Conservation (phyloP, 2,888 invertebrate species). For the Craniophora ligustri region DNA sequence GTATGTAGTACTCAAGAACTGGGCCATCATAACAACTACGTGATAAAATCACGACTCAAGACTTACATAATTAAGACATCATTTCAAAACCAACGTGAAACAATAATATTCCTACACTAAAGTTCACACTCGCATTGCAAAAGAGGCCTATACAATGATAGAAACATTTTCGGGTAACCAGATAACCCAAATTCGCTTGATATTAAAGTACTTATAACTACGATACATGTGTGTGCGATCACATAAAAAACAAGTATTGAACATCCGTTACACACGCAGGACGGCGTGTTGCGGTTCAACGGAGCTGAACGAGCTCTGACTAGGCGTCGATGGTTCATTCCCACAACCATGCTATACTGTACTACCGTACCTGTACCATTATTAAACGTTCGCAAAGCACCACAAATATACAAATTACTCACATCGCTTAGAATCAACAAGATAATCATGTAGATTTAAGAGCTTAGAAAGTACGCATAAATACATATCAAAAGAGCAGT, state of each 20-base stretch:
- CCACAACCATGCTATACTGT: conserved; percentile 60
- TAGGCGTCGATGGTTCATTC: conserved; percentile 63
- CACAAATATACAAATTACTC: conserved; percentile 58
- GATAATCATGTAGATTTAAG: conserved; percentile 68
- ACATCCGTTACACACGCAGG: conserved; percentile 83
- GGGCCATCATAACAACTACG: conserved; percentile 23
- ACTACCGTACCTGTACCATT: conserved; percentile 48
- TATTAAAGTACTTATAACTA: conserved; percentile 50
- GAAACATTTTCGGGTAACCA: conserved; percentile 64
- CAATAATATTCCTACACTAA: conserved; percentile 63
- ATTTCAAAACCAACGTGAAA: conserved; percentile 51
- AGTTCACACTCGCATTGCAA: conserved; percentile 76
- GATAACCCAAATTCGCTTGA: conserved; percentile 64
- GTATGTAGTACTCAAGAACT: conserved; percentile 25
- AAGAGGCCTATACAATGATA: conserved; percentile 39
- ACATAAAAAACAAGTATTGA: conserved; percentile 70
- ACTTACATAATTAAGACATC: conserved; percentile 56
- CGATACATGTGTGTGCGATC: conserved; percentile 52
- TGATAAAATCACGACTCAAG: conserved; percentile 30
- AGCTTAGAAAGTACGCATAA: conserved; percentile 78
- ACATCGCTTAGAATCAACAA: conserved; percentile 75
- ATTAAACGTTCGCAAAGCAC: conserved; percentile 68
- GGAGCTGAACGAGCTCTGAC: conserved; percentile 82
- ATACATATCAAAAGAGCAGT: conserved; percentile 54
- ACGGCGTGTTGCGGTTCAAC: conserved; percentile 81